Base-by-base conservation (phyloP, 2,113 vertebrate species). In the Podiceps cristatus region DNA sequence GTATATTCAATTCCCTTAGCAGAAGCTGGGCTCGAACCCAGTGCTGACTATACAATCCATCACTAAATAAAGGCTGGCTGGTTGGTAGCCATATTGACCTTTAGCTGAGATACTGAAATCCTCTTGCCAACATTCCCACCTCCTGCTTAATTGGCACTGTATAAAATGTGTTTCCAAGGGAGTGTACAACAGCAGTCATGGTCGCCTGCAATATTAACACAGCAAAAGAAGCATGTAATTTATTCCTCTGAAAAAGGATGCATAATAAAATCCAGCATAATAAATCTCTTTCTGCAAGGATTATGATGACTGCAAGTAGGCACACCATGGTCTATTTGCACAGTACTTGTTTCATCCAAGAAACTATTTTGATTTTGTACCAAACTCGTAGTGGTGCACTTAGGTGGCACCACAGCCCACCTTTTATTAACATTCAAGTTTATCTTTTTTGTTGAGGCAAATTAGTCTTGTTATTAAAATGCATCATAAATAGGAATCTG, bases 121-220 rank as follows among this genome's bases (percentile, higher is more conserved):
- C 76, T 87, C 64, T 71, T 96, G 90, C 93, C 96, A 96, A 56
- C 35, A 75, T 95, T 95, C 74, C 91, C 44, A 86, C 90, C 93
- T 97, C 93, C 89, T 95, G 73, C 68, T 97, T 97, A 97, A 97
- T 71, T 97, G 94, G 90, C 67, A 91, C 75, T 81, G 52, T 86
- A 95, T 77, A 88, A 97, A 98, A 97, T 87, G 69, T 88, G 82
- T 94, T 93, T 93, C 92, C 88, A 75, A 97, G 85, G 93, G 37
- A 95, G 37, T 75, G 79, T 90, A 94, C 64, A 92, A 85, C 45
- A 95, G 75, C 71, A 88, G 85, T 77, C 69, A 71, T 68, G 63
- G 88, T 78, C 0, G 10, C 68, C 83, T 93, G 44, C 53, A 87
- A 90, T 92, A 96, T 94, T 97, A 97, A 88, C 88, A 91, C 44